Conservation (phyloP, 2,888 invertebrate genomes). For the Pherbina coryleti region DNA sequence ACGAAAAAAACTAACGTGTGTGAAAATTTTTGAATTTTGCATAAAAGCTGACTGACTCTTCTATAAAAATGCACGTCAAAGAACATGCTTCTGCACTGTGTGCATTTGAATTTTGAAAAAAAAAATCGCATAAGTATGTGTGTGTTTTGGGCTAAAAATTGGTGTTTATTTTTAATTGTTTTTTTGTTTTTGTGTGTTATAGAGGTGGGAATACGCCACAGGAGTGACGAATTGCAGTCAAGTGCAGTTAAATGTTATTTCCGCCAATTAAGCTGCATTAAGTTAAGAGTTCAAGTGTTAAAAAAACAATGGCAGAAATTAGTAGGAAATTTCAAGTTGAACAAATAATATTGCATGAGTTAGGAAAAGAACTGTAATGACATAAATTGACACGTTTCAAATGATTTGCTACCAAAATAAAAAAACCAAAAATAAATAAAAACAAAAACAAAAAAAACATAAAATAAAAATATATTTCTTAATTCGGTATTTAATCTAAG, state of each 20-base stretch:
- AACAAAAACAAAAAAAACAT: too few species aligned
- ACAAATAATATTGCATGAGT: too few species aligned
- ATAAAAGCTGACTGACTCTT: not conserved
- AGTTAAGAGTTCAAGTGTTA: too few species aligned
- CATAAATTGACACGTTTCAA: too few species aligned
- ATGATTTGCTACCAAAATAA: too few species aligned
- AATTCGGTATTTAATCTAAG: too few species aligned
- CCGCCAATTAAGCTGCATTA: not conserved
- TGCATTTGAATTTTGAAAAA: not conserved
- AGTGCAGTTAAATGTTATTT: constrained; percentile 20
- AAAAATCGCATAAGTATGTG: not conserved
- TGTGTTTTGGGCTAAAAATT: not conserved
- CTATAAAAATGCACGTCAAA: constrained; percentile 7
- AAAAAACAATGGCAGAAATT: too few species aligned
- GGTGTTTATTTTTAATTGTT: constrained; percentile 9
- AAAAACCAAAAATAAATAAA: too few species aligned
- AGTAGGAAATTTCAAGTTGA: too few species aligned
- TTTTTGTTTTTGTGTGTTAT: not conserved
- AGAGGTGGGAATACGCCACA: not conserved
- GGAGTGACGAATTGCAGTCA: constrained; percentile 17
- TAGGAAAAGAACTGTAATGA: too few species aligned
- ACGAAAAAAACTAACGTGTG: not conserved
- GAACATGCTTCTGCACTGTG: not conserved
- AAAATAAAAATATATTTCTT: too few species aligned
- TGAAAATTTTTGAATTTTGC: constrained; percentile 22